Conservation (phyloP, 2,888 invertebrate genomes). For the Tiphia femorata region DNA sequence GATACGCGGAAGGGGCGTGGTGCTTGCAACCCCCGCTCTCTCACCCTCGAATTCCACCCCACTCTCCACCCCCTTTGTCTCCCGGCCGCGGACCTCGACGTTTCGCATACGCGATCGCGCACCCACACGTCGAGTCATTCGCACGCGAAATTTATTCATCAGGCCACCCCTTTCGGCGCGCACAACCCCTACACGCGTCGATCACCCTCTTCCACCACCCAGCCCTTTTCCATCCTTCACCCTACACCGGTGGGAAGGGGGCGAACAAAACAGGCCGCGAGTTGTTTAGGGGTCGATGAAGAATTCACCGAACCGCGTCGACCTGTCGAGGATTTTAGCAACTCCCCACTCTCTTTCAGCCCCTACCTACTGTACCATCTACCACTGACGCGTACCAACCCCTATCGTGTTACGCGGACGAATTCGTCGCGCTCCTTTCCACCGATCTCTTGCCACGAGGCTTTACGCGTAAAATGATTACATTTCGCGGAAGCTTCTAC, state of each 20-base stretch:
- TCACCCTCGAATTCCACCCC: slow-evolving; percentile 27
- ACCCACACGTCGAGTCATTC: slow-evolving; percentile 47
- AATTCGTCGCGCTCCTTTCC: slow-evolving; percentile 17
- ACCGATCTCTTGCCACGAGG: background rate
- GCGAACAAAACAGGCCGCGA: slow-evolving; percentile 29
- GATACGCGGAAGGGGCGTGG: slow-evolving; percentile 59
- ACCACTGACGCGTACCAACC: slow-evolving; percentile 24
- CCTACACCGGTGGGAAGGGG: background rate
- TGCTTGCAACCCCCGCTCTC: slow-evolving; percentile 30
- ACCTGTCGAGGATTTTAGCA: no score
- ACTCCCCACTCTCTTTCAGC: no score
- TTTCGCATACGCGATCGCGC: slow-evolving; percentile 3
- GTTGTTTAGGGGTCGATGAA: slow-evolving; percentile 41
- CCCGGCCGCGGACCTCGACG: no score
- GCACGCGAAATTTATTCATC: slow-evolving; percentile 58
- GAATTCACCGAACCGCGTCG: slow-evolving; percentile 34
- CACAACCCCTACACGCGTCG: background rate
- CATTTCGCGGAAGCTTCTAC: no score
- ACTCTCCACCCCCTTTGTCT: slow-evolving; percentile 14
- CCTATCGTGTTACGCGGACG: slow-evolving; percentile 36
- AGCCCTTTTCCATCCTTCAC: background rate
- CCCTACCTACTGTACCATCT: no score
- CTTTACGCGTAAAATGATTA: slow-evolving; percentile 22
- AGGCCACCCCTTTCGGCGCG: slow-evolving; percentile 17
- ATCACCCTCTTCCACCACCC: background rate